Conservation (phyloP, 2,888 invertebrate genomes). For the Patella ulyssiponensis region DNA sequence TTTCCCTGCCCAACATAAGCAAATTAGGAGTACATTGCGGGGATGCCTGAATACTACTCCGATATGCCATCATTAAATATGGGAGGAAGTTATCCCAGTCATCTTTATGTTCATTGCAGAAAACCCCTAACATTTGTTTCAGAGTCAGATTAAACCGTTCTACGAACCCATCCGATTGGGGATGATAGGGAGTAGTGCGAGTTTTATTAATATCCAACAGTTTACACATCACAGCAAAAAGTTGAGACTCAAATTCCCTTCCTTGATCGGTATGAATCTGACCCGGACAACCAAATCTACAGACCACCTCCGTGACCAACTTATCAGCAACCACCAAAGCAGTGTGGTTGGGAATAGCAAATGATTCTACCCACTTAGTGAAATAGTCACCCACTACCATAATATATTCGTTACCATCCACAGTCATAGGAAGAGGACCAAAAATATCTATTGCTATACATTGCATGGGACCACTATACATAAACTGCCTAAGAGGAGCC, state of each 20-base stretch:
- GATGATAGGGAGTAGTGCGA: not conserved
- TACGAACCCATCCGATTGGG: not conserved
- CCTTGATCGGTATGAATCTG: constrained; percentile 4
- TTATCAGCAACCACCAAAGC: not conserved
- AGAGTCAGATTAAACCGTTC: not conserved
- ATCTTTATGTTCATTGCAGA: not conserved
- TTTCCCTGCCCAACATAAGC: too few relatives aligned
- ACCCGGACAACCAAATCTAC: not conserved
- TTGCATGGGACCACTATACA: constrained; percentile 25
- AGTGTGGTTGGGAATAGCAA: not conserved
- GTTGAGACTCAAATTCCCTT: not conserved
- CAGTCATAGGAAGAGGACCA: constrained; percentile 19
- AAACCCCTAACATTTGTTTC: constrained; percentile 6
- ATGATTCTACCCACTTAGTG: constrained; percentile 8
- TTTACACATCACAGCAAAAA: not conserved
- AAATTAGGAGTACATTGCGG: too few relatives aligned
- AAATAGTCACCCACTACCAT: constrained; percentile 7
- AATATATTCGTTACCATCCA: constrained; percentile 13
- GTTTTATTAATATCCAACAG: not conserved
- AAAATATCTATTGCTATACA: constrained; percentile 36
- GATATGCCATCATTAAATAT: constrained; percentile 8
- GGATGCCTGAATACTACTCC: not conserved
- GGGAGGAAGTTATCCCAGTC: constrained; percentile 7
- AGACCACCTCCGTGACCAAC: constrained; percentile 2
- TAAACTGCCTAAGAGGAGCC: constrained; percentile 33